Evolutionary conservation across 2,888 invertebrate species (phyloP).

Genomic region (Teleogryllus oceanicus): DNA sequence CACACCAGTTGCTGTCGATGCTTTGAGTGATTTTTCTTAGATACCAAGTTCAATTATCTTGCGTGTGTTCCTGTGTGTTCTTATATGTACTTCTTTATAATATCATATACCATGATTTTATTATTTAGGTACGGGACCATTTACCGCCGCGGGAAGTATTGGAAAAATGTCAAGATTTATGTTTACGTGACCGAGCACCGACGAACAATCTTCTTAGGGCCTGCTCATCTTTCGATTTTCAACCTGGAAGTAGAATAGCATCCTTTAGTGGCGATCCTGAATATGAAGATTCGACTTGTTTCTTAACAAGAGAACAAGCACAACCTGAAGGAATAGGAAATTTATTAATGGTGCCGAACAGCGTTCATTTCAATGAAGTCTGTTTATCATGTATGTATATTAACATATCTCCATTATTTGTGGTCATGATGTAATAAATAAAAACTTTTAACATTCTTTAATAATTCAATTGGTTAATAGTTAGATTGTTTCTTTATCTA

Average conservation of each 20-base stretch:
- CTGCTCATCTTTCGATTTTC: constrained; percentile 86
- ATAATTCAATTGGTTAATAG: too few species aligned
- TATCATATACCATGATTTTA: too few species aligned
- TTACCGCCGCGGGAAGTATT: constrained; percentile 82
- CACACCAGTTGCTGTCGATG: not conserved
- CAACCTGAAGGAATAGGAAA: constrained; percentile 85
- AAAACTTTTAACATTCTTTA: too few species aligned
- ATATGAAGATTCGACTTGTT: constrained; percentile 85
- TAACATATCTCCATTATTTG: too few species aligned
- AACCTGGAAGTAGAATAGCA: constrained; percentile 80
- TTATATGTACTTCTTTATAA: too few species aligned
- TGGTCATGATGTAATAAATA: too few species aligned
- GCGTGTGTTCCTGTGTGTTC: too few species aligned
- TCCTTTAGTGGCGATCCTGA: constrained; percentile 77
- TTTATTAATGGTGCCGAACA: constrained; percentile 83
- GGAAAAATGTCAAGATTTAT: constrained; percentile 84
- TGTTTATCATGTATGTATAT: constrained; percentile 76
- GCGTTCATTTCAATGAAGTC: constrained; percentile 86
- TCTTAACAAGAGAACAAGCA: constrained; percentile 78
- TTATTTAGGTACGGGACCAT: constrained; percentile 65
- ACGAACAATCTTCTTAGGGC: constrained; percentile 78
- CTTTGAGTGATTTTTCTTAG: too few species aligned
- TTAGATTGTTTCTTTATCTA: too few species aligned
- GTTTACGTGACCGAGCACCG: constrained; percentile 71
- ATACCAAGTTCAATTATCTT: too few species aligned